Conservation (phyloP, 2,113 vertebrate genomes). For the Lepus americanus region DNA sequence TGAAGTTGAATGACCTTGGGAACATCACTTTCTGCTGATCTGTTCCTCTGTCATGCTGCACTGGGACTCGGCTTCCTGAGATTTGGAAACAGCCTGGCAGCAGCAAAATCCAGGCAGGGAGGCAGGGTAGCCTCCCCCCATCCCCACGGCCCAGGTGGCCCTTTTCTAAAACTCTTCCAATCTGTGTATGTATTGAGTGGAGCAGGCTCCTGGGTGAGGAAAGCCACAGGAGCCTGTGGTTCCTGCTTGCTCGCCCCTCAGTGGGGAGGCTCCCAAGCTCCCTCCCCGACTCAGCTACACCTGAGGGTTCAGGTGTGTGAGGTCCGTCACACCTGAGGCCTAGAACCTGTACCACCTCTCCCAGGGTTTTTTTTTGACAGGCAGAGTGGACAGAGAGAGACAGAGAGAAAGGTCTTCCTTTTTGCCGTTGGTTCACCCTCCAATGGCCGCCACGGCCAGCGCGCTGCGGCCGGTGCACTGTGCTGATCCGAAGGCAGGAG, state of each 20-base stretch:
- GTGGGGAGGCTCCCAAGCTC: background rate
- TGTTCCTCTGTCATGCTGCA: slow-evolving; percentile 53
- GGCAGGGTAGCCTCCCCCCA: background rate
- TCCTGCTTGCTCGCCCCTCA: background rate
- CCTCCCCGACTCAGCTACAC: no score
- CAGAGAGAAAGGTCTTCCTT: no score
- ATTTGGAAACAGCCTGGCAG: slow-evolving; percentile 40
- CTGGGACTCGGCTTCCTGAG: slow-evolving; percentile 13
- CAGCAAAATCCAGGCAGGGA: slow-evolving; percentile 9
- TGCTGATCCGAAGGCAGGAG: no score
- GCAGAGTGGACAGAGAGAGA: no score
- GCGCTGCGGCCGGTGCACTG: no score
- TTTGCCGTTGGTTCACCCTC: no score
- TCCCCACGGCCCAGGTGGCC: background rate
- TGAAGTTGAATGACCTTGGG: slow-evolving; percentile 64
- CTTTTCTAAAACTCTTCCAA: background rate
- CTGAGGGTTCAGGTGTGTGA: no score
- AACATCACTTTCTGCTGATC: slow-evolving; percentile 65
- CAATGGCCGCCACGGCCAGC: no score
- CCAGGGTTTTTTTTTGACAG: no score
- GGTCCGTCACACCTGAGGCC: background rate
- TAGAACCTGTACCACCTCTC: background rate
- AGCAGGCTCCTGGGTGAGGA: background rate
- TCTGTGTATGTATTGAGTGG: background rate
- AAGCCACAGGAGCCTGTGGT: background rate